phyloP scores from a whole-genome alignment of 2,113 vertebrate genomes.

The Chloebia gouldiae region DNA sequence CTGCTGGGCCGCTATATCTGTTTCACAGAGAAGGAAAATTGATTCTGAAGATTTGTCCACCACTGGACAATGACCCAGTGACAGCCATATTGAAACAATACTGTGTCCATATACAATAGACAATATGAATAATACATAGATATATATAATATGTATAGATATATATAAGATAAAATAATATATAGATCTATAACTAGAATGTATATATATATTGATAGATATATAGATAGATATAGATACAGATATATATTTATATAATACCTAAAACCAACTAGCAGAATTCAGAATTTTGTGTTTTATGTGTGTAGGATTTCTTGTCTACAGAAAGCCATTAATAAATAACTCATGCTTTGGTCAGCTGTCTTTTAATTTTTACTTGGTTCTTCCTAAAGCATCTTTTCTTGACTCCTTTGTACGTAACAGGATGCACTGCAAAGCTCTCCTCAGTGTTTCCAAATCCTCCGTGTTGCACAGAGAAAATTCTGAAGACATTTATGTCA shows the following conservation, averaged over 20 bases:
- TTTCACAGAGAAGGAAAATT: neutral
- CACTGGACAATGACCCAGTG: neutral
- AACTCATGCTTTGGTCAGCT: neutral
- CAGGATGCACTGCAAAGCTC: neutral
- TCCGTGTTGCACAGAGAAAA: neutral
- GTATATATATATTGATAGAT: no score
- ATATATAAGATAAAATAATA: neutral
- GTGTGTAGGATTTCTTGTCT: neutral
- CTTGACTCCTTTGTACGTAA: neutral
- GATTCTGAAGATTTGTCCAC: neutral
- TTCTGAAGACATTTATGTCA: neutral
- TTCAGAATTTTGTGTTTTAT: neutral
- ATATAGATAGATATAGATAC: no score
- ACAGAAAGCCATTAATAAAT: neutral
- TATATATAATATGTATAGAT: neutral
- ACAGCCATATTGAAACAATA: neutral
- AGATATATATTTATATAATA: neutral
- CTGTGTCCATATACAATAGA: fast-evolving
- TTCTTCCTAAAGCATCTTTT: neutral
- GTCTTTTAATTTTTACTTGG: neutral
- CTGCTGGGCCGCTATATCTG: neutral
- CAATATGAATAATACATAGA: fast-evolving
- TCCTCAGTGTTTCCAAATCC: neutral
- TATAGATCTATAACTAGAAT: neutral
- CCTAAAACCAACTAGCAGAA: neutral